phyloP scores from a whole-genome alignment of 2,797 vertebrate species.

The Halcyon chelicuti region DNA sequence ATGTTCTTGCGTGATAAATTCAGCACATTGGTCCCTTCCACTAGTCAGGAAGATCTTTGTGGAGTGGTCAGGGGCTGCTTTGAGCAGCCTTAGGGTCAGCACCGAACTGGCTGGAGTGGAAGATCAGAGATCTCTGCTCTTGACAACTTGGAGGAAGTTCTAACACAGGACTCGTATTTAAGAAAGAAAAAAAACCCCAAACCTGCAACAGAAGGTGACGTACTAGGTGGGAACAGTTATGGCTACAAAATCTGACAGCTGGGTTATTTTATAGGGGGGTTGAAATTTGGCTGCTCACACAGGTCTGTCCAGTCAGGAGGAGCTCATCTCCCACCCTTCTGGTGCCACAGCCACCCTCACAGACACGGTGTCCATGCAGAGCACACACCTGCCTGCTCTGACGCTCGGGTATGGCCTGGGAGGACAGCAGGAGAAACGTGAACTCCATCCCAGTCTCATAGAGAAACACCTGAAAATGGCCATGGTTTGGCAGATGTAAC shows the following conservation, averaged over 20 bases:
- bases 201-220: not conserved
- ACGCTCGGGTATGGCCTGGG: not conserved
- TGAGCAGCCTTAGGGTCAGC: not conserved
- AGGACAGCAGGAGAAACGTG: not conserved
- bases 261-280: not conserved
- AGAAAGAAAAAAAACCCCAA: not conserved
- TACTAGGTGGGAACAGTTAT: not conserved
- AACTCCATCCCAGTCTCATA: not conserved
- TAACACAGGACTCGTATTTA: not conserved
- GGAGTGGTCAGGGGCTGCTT: not conserved
- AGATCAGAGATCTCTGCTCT: not conserved
- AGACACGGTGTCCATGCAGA: accelerated
- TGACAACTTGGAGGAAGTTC: not conserved
- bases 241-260: not conserved
- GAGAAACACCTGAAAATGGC: not conserved
- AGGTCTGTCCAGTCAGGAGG: not conserved
- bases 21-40: not conserved
- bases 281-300: not conserved
- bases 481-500: not conserved
- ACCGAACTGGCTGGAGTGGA: not conserved
- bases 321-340: not conserved
- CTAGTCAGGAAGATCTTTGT: not conserved
- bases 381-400: not conserved
- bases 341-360: not conserved
- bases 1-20: not conserved